Base-by-base conservation (phyloP, 2,113 vertebrate species). In the Procavia capensis region DNA sequence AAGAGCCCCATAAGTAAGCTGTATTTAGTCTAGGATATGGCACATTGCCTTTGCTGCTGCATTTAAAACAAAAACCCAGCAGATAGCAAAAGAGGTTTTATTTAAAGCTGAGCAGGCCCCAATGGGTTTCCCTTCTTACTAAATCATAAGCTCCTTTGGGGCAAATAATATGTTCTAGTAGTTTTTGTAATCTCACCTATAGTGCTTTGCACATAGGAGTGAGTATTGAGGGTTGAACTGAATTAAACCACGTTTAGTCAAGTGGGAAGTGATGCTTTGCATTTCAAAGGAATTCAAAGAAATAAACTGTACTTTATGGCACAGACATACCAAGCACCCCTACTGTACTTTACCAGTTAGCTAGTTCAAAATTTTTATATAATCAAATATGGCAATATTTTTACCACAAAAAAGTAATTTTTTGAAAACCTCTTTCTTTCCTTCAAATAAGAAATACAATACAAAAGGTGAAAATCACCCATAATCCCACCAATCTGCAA, bases 41-140 rank as follows among this genome's bases (percentile, higher is more conserved):
- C 45, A 94, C 36, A 76, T 81, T 88, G 82, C 81, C 64, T 87
- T 95, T 31, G 90, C 96, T 86, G 88, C 50, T 86, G 90, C 1
- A n/a, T 2, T 91, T 97, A 20, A 91, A 47, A 79, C 75, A 78
- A 45, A 90, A 1, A 70, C 81, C 95, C 95, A 68, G 92, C 17
- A 98, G 95, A 85, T 88, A 97, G 97, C 96, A 95, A 96, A 96
- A 76, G 22, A 83, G 91, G 22, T 90, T 91, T 88, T 20, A 68
- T 27, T 92, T 89, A 11, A 68, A 70, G 2, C 24, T 17, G 45
- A 36, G 89, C 43, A 89, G 36, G 50, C 54, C n/a, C 9, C 76
- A 24, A 1, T 1, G 36, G 75, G 80, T 54, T 82, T 22, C 39
- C 29, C 14, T 57, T 72, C 22, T 63, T 61, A 34, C 76, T 85